Conservation (phyloP, 2,888 invertebrate species). For the Prosopocoilus inquinatus region DNA sequence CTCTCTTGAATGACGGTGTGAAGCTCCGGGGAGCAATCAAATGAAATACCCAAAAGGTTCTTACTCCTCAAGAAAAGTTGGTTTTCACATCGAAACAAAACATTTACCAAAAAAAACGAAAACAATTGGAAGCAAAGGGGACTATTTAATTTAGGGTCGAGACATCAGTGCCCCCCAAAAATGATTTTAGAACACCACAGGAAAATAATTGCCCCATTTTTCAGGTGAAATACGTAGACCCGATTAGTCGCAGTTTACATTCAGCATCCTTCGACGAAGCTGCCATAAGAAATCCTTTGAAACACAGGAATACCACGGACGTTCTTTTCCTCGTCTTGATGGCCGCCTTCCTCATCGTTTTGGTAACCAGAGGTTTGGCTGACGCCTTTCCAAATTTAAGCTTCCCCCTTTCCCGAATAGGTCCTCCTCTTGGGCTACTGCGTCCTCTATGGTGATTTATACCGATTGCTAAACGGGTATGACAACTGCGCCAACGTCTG, state of each 20-base stretch:
- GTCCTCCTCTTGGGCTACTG: slow-evolving; percentile 44
- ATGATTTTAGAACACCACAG: too few species aligned
- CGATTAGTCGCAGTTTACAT: slow-evolving; percentile 8
- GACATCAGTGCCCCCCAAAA: neutral
- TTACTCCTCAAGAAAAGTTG: too few species aligned
- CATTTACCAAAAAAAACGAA: too few species aligned
- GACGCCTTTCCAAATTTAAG: neutral
- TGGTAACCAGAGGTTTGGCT: slow-evolving; percentile 52
- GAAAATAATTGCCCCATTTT: slow-evolving; percentile 8
- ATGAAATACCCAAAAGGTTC: too few species aligned
- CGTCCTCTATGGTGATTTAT: slow-evolving; percentile 56
- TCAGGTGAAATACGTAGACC: slow-evolving; percentile 19
- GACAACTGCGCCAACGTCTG: slow-evolving; percentile 67
- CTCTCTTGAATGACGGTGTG: too few species aligned
- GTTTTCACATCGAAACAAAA: too few species aligned
- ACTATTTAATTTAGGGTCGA: neutral
- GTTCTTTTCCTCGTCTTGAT: slow-evolving; percentile 56
- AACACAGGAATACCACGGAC: slow-evolving; percentile 52
- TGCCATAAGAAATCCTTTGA: slow-evolving; percentile 25
- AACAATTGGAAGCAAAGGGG: too few species aligned
- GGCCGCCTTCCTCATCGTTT: slow-evolving; percentile 52
- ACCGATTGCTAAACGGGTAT: slow-evolving; percentile 60
- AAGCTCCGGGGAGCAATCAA: too few species aligned
- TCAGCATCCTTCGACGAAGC: slow-evolving; percentile 23
- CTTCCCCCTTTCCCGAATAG: slow-evolving; percentile 27